Conservation (phyloP, 2,888 invertebrate genomes). For the Athetis lepigone region DNA sequence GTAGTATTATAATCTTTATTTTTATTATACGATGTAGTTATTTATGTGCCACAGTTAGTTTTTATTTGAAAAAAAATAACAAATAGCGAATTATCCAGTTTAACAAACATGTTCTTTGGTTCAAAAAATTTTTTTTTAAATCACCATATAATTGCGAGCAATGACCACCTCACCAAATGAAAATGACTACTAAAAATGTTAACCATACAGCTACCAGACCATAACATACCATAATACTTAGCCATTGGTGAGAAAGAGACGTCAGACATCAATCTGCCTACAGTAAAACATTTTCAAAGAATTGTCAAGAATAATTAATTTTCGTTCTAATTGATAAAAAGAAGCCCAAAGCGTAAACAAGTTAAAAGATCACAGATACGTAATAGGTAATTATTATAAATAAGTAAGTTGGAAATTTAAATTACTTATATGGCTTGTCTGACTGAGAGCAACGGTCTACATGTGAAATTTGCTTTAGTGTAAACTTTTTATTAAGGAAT, state of each 20-base stretch:
- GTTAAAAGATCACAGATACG: slow-evolving; percentile 73
- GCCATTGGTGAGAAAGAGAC: not conserved
- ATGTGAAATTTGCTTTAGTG: slow-evolving; percentile 84
- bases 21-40: no score
- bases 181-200: no score
- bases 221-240: not conserved
- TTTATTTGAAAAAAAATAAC: no score
- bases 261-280: no score
- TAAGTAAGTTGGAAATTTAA: slow-evolving; percentile 78
- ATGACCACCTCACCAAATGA: no score
- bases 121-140: no score
- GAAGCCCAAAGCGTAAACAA: slow-evolving; percentile 65
- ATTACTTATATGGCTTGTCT: slow-evolving; percentile 77
- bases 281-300: slow-evolving; percentile 17
- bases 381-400: slow-evolving; percentile 66
- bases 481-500: slow-evolving; percentile 89
- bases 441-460: slow-evolving; percentile 74
- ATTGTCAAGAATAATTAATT: slow-evolving; percentile 44
- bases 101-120: no score
- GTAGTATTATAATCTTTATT: no score
- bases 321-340: slow-evolving; percentile 57
- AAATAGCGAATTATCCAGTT: no score
- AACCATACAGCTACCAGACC: no score
- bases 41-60: no score
- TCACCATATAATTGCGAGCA: no score